phyloP scores from a whole-genome alignment of 2,888 invertebrate genomes.

The Achlya flavicornis region DNA sequence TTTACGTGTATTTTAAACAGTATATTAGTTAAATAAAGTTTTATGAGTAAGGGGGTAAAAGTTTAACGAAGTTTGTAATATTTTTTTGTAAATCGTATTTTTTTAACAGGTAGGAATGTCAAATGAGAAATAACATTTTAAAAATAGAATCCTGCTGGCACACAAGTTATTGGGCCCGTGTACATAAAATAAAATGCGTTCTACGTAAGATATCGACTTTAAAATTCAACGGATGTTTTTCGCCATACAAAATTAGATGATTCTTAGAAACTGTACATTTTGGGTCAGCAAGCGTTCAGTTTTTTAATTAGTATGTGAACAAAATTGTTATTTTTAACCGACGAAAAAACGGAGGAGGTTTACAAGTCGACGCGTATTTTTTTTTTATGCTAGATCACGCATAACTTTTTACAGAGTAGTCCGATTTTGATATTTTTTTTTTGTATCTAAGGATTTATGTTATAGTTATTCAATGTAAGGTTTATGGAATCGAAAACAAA shows the following conservation, averaged over 20 bases:
- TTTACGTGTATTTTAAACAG: too few species aligned
- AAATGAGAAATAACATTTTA: neutral
- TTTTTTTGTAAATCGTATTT: neutral
- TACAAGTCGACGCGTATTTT: too few species aligned
- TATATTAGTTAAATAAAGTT: too few species aligned
- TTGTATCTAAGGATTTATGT: too few species aligned
- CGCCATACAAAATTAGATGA: neutral
- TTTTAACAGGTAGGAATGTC: neutral
- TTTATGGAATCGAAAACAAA: too few species aligned
- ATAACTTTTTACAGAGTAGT: too few species aligned
- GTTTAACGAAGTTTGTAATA: neutral
- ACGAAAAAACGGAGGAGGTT: too few species aligned
- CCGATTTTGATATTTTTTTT: too few species aligned
- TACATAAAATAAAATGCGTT: too few species aligned
- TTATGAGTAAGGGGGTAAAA: too few species aligned
- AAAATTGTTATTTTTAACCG: neutral
- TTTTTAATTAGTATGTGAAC: neutral
- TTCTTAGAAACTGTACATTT: slow-evolving; percentile 1
- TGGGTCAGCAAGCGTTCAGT: neutral
- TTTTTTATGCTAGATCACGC: too few species aligned
- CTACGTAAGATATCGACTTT: neutral
- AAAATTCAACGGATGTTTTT: slow-evolving; percentile 3
- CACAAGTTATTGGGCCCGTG: neutral
- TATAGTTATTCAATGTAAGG: too few species aligned
- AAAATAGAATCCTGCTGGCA: neutral